Conservation (phyloP, 2,113 vertebrate species). For the Noturus placidus region DNA sequence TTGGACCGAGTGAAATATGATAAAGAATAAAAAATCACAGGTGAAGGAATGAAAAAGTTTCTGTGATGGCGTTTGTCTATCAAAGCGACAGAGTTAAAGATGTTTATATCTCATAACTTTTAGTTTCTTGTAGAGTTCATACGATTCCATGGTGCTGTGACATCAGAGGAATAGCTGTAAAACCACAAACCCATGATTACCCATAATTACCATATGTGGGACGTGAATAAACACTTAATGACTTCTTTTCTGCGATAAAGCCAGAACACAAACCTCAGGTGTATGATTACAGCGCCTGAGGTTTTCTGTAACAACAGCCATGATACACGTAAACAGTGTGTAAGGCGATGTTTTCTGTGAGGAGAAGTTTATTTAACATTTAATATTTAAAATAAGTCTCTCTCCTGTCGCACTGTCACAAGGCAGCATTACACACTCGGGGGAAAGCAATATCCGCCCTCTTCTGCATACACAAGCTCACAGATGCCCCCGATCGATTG, state of each 20-base stretch:
- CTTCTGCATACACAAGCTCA: neutral
- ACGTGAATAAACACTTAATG: slow-evolving; percentile 41
- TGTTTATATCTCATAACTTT: neutral
- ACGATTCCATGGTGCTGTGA: slow-evolving; percentile 5
- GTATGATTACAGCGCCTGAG: slow-evolving; percentile 28
- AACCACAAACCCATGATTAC: slow-evolving; percentile 39
- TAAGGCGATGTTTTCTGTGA: no score
- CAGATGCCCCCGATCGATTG: neutral
- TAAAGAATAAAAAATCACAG: neutral
- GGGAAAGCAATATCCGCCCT: neutral
- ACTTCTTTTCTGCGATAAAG: neutral
- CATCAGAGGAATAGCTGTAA: slow-evolving; percentile 17
- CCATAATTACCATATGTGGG: slow-evolving; percentile 39
- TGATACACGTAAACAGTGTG: neutral
- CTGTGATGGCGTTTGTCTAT: neutral
- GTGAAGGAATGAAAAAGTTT: no score
- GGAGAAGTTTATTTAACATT: neutral
- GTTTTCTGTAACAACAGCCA: neutral
- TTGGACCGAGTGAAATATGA: neutral
- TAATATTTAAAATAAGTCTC: no score
- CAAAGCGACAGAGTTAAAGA: neutral
- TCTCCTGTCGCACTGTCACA: neutral
- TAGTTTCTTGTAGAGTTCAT: neutral
- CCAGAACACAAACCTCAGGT: slow-evolving; percentile 15
- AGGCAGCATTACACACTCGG: neutral